Percentiles rank a stretch among this genome's conserved stretches.
phyloP scores from a whole-genome alignment of 1,140 invertebrate genomes.

The Chrysomallon squamiferum region DNA sequence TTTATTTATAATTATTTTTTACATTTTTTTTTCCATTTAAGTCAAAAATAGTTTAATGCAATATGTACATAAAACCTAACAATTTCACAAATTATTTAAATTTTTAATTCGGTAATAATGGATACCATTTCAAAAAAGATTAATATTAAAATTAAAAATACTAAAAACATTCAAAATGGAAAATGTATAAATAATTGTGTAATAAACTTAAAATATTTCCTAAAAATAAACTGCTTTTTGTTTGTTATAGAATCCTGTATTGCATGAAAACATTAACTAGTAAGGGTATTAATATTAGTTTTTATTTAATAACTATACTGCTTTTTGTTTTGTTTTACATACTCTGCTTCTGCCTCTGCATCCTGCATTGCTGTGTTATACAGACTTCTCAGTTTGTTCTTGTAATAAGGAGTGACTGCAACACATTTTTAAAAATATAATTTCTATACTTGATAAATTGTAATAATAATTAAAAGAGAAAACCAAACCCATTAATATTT shows the following conservation, averaged over 20 bases:
- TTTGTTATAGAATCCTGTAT: too few species aligned
- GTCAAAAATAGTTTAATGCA: background rate
- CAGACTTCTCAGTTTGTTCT: constrained; percentile 81
- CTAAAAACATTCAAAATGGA: too few species aligned
- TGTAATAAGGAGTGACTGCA: constrained; percentile 64
- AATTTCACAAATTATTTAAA: background rate
- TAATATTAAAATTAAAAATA: too few species aligned
- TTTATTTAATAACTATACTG: too few species aligned
- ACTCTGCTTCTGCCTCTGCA: constrained; percentile 83
- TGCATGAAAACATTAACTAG: too few species aligned
- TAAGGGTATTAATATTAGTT: too few species aligned
- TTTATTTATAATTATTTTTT: background rate
- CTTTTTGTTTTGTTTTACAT: constrained; percentile 10
- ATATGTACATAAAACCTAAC: background rate
- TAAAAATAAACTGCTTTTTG: too few species aligned
- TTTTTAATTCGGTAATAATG: too few species aligned
- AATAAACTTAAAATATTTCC: too few species aligned
- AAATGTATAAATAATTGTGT: too few species aligned
- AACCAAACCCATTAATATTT: background rate
- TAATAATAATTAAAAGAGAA: constrained; percentile 18
- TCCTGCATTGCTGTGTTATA: constrained; percentile 82
- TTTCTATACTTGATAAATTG: background rate
- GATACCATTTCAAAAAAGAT: too few species aligned
- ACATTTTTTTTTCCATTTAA: too few species aligned
- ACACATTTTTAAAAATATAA: constrained; percentile 13